Conservation (phyloP, 2,888 invertebrate species). For the Macaria liturata region DNA sequence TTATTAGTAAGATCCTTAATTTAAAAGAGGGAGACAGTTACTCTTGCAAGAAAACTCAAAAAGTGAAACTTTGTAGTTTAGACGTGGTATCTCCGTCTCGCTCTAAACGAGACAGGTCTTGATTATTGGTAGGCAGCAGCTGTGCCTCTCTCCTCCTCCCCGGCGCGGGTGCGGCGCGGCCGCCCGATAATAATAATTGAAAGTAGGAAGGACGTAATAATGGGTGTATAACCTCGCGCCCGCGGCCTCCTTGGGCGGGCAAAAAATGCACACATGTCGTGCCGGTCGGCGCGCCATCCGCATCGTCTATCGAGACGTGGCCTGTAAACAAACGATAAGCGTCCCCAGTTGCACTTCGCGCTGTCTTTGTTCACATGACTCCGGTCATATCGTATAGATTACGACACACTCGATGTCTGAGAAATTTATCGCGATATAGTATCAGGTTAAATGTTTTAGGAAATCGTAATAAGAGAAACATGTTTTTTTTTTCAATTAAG, state of each 20-base stretch:
- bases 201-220: slow-evolving; percentile 84
- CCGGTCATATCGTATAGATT: slow-evolving; percentile 47
- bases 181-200: slow-evolving; percentile 84
- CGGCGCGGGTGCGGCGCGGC: slow-evolving; percentile 77
- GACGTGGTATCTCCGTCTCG: slow-evolving; percentile 62
- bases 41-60: neutral
- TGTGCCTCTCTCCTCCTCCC: slow-evolving; percentile 84
- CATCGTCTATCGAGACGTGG: slow-evolving; percentile 54
- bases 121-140: slow-evolving; percentile 84
- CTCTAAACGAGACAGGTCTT: slow-evolving; percentile 72
- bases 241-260: slow-evolving; percentile 84
- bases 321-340: slow-evolving; percentile 68
- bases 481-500: no score
- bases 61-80: slow-evolving; percentile 38
- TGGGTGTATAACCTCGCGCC: slow-evolving; percentile 83
- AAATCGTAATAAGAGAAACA: no score
- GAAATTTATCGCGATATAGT: slow-evolving; percentile 51
- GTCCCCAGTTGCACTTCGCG: slow-evolving; percentile 45
- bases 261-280: slow-evolving; percentile 82
- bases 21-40: neutral
- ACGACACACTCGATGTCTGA: slow-evolving; percentile 51
- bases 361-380: slow-evolving; percentile 62
- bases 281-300: slow-evolving; percentile 55
- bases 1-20: neutral
- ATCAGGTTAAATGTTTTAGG: slow-evolving; percentile 39